These are phyloP conservation scores for Mormoops blainvillei DNA, from an alignment of 2,113 vertebrate genomes.

Conservation along the genomic window DNA sequence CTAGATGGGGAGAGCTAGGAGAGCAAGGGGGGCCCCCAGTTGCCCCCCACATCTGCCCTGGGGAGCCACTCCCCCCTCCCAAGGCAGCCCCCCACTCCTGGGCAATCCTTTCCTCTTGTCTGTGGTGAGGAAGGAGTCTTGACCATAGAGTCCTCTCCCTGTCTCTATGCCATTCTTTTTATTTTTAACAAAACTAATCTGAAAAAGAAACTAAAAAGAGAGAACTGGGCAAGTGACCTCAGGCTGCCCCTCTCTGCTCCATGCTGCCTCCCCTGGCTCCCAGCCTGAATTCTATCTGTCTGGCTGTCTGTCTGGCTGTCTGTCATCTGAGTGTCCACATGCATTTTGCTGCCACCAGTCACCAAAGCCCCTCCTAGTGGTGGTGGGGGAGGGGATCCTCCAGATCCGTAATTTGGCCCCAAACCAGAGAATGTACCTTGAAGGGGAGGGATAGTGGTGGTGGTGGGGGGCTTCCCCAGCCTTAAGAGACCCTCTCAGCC, in stretches of 20 bases:
- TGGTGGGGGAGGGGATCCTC: slow-evolving; percentile 44
- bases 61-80: slow-evolving; percentile 34
- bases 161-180: slow-evolving; percentile 67
- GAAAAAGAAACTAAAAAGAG: slow-evolving; percentile 67
- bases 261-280: slow-evolving; percentile 70
- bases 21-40: neutral
- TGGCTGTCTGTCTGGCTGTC: slow-evolving; percentile 56
- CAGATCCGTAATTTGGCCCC: slow-evolving; percentile 56
- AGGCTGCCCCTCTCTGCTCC: slow-evolving; percentile 63
- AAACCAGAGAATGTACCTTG: slow-evolving; percentile 69
- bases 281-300: slow-evolving; percentile 71
- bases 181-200: slow-evolving; percentile 77
- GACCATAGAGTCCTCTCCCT: slow-evolving; percentile 52
- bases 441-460: slow-evolving; percentile 52
- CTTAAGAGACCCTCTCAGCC: slow-evolving; percentile 61
- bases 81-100: slow-evolving; percentile 45
- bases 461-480: slow-evolving; percentile 57
- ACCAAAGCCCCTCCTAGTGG: slow-evolving; percentile 57
- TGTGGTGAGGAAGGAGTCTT: slow-evolving; percentile 65
- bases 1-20: slow-evolving; percentile 62
- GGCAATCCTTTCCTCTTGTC: slow-evolving; percentile 51
- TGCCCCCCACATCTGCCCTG: slow-evolving; percentile 8
- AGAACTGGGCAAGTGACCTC: slow-evolving; percentile 55
- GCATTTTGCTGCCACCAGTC: slow-evolving; percentile 66
- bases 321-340: slow-evolving; percentile 64